Evolutionary conservation across 2,113 vertebrate species (phyloP), one percentile per base, ranked within the genome.

Genomic region (Myodes glareolus): DNA sequence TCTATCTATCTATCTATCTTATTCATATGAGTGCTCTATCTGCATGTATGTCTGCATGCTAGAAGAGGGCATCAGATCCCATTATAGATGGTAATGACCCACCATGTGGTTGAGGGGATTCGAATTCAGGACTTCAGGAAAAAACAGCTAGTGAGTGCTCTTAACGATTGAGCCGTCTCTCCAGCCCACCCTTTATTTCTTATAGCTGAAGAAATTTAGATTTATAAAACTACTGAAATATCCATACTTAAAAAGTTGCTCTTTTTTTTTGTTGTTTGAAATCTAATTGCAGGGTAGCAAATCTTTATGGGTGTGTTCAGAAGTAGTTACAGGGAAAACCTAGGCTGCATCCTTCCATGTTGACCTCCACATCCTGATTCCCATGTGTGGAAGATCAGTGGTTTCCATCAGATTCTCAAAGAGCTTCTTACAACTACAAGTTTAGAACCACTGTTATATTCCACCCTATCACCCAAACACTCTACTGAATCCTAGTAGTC

Each of bases 221-320:
- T 93, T 97, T 90, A 55, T 50, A 87, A 94, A 95, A 85, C 84
- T 73, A n/a, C 88, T 73, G 39, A 92, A 86, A 58, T 92, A 75
- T 36, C 19, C 96, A 13, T 63, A 88, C 5, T 95, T 88, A 39
- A 82, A 75, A 92, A 91, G 27, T 2, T 77, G 45, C 3, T 93
- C 14, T 42, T 47, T 92, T 80, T 75, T n/a, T n/a, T n/a, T n/a
- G n/a, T n/a, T n/a, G 6, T 84, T 72, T 85, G 27, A 5, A 9
- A 73, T 78, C 61, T 42, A 73, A 94, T 31, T 68, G 3, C 77
- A 75, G 52, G 39, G 17, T 85, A 63, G 58, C 19, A 67, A 95
- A 72, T 33, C 36, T 80, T 90, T 70, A 27, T 42, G 16, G 86
- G 52, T 73, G 23, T 75, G 55, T 67, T 88, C 70, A 87, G 12